Base-by-base conservation (phyloP, 2,888 invertebrate genomes). In the Hypena proboscidalis region DNA sequence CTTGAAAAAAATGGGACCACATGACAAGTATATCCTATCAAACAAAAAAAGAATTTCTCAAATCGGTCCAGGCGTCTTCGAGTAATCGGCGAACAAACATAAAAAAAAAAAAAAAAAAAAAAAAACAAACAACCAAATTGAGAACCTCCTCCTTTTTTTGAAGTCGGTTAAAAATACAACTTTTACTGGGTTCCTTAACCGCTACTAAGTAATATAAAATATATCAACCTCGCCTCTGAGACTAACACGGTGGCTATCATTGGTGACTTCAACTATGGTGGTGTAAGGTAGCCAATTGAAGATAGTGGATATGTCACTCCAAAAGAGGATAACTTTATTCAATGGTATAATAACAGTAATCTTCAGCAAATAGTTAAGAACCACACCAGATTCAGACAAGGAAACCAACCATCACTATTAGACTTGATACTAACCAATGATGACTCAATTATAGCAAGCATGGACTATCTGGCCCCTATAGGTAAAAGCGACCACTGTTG, bases 371-470 rank as follows among this genome's bases (percentile, higher is more conserved):
- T 37, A 21, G 36, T 37, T 6, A 19, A 29, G 2, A 29, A 17
- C 17, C 36, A 19, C 2, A 37, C 36, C 1, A 17, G 36, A 14
- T 35, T 26, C 19, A n/a, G 26, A 7, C 13, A 35, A 26, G 36
- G 27, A 4, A 29, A 37, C 14, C 13, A 29, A 5, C 36, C 36
- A 21, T 37, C 27, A 3, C 21, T 29, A 4, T 14, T 29, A 5
- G 36, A 37, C 8, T n/a, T 37, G 6, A 21, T 37, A 10, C 14
- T 37, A 2, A 37, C 36, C 27, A 37, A 37, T 29, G 36, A 37
- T 21, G 36, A 37, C 2, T 10, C 29, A 1, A 20, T 37, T 11
- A 26, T 37, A 2, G 36, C 36, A n/a, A 3, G 26, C 11, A 19
- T 37, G 7, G 29, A 29, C 7, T 8, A 37, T 2, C 19, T 19